Conservation (phyloP, 2,888 invertebrate genomes). For the Synergus laeviventris region DNA sequence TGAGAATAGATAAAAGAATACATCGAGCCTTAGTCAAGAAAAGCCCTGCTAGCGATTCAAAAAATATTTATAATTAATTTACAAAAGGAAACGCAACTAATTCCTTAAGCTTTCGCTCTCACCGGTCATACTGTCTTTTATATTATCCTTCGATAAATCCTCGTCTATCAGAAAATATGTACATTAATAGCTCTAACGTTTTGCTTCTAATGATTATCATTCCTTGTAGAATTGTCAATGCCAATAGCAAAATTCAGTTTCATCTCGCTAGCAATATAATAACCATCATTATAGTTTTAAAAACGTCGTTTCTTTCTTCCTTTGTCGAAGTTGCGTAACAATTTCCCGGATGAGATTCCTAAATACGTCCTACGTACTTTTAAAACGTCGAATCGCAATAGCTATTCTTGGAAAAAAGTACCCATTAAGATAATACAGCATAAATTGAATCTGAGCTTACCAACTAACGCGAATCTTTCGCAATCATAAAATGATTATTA, state of each 20-base stretch:
- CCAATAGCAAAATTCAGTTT: constrained; percentile 21
- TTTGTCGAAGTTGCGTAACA: not conserved
- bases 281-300: not conserved
- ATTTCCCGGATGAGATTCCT: constrained; percentile 6
- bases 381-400: constrained; percentile 28
- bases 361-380: not conserved
- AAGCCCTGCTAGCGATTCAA: constrained; percentile 28
- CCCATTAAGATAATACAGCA: not conserved
- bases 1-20: constrained; percentile 24
- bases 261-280: constrained; percentile 9
- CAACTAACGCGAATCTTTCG: constrained; percentile 31
- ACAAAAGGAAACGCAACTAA: constrained; percentile 16
- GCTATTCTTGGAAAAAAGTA: constrained; percentile 29
- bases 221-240: constrained; percentile 5
- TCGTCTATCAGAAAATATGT: constrained; percentile 28
- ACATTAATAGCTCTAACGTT: constrained; percentile 16
- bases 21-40: constrained; percentile 21
- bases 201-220: constrained; percentile 8
- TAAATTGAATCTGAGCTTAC: constrained; percentile 35
- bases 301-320: constrained; percentile 22
- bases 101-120: constrained; percentile 19
- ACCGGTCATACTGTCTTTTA: constrained; percentile 32
- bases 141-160: constrained; percentile 21
- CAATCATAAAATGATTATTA: constrained; percentile 35
- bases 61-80: constrained; percentile 9